phyloP scores from a whole-genome alignment of 2,113 vertebrate species.

The Circaetus gallicus region DNA sequence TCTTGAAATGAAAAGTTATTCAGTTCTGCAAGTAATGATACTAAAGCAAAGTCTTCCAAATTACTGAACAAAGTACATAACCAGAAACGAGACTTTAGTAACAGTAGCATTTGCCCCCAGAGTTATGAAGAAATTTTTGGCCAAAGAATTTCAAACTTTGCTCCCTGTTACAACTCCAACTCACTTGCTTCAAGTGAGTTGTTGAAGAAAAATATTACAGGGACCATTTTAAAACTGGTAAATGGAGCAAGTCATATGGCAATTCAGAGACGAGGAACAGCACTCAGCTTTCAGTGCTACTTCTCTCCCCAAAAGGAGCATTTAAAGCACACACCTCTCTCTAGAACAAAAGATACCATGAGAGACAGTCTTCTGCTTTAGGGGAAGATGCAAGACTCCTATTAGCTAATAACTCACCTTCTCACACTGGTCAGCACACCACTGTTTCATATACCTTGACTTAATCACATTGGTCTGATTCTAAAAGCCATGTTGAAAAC shows the following conservation, averaged over 20 bases:
- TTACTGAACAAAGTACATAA: background rate
- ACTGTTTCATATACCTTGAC: background rate
- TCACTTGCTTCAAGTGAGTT: background rate
- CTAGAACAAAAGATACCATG: background rate
- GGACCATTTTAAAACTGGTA: background rate
- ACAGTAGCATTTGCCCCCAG: background rate
- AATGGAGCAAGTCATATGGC: background rate
- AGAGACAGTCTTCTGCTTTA: background rate
- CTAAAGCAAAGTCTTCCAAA: background rate
- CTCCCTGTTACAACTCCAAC: background rate
- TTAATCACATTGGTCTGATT: background rate
- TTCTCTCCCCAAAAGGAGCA: background rate
- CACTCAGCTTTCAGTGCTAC: background rate
- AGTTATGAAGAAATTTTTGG: background rate
- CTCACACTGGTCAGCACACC: background rate
- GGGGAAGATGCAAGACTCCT: background rate
- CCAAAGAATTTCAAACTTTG: background rate
- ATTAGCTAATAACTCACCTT: background rate
- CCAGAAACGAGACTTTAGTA: background rate
- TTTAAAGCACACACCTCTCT: background rate
- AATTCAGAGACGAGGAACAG: background rate
- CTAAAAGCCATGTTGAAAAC: background rate
- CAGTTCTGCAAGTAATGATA: conserved; percentile 17
- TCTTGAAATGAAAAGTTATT: conserved; percentile 28
- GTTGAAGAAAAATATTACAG: background rate